These are phyloP conservation scores for Sceloporus undulatus DNA, from an alignment of 2,113 vertebrate genomes.

Conservation along the genomic window DNA sequence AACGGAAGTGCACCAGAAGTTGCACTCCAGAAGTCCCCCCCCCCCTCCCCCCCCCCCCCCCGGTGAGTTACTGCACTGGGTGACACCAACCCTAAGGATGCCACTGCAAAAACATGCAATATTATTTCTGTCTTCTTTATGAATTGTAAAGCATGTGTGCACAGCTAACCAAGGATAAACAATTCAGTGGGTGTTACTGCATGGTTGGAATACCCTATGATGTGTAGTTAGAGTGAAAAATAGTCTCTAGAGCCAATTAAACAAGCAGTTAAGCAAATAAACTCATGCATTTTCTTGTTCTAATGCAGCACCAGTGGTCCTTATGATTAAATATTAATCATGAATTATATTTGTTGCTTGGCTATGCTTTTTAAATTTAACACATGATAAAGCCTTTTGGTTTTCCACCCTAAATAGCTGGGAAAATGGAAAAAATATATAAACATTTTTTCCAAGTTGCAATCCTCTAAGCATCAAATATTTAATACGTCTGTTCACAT, in stretches of 20 bases:
- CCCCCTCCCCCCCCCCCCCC: too few species aligned
- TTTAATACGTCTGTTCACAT: neutral
- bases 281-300: constrained; percentile 1
- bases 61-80: too few species aligned
- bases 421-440: neutral
- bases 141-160: neutral
- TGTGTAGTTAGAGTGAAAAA: constrained; percentile 19
- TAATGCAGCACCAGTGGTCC: neutral
- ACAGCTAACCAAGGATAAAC: neutral
- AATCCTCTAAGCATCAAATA: constrained; percentile 19
- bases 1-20: too few species aligned
- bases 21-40: too few species aligned
- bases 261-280: constrained; percentile 37
- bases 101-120: neutral
- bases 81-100: too few species aligned
- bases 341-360: constrained; percentile 41
- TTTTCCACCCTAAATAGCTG: constrained; percentile 33
- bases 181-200: neutral
- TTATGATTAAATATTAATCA: constrained; percentile 32
- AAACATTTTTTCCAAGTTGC: constrained; percentile 12
- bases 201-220: neutral
- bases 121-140: neutral
- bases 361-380: constrained; percentile 46
- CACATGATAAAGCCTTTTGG: neutral
- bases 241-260: constrained; percentile 20